Conservation (phyloP, 2,797 vertebrate genomes). For the Vultur gryphus region DNA sequence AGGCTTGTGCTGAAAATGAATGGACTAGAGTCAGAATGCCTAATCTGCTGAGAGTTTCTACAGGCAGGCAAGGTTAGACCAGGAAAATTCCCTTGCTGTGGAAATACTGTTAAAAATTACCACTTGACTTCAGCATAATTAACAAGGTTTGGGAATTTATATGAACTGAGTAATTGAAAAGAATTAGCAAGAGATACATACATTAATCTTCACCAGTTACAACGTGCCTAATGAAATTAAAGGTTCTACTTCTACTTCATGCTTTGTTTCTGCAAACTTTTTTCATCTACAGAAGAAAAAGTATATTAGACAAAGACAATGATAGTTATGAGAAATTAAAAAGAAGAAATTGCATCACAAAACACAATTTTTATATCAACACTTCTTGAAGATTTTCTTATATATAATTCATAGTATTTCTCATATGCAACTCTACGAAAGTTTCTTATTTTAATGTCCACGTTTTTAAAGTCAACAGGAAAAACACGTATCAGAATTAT, state of each 20-base stretch:
- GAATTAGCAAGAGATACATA: conserved; percentile 84
- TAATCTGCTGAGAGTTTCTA: conserved; percentile 79
- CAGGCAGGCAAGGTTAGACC: conserved; percentile 76
- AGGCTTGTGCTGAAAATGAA: conserved; percentile 84
- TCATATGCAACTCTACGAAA: background rate
- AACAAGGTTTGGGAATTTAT: conserved; percentile 86
- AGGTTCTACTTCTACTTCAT: conserved; percentile 54
- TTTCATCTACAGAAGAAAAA: conserved; percentile 53
- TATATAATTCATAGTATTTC: background rate
- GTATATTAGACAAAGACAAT: background rate
- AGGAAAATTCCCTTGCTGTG: conserved; percentile 80
- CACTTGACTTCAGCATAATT: conserved; percentile 84
- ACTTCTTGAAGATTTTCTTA: background rate
- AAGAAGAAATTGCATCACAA: background rate
- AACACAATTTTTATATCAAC: background rate
- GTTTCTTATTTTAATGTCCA: background rate
- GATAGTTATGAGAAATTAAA: background rate
- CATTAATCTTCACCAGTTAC: conserved; percentile 88
- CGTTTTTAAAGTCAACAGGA: background rate
- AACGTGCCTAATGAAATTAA: conserved; percentile 86
- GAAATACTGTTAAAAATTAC: conserved; percentile 80
- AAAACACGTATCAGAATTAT: background rate
- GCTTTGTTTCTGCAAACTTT: conserved; percentile 61
- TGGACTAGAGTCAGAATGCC: conserved; percentile 77
- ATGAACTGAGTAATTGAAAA: conserved; percentile 86